phyloP scores from a whole-genome alignment of 1,140 invertebrate species.

The Heterodera carotae region DNA sequence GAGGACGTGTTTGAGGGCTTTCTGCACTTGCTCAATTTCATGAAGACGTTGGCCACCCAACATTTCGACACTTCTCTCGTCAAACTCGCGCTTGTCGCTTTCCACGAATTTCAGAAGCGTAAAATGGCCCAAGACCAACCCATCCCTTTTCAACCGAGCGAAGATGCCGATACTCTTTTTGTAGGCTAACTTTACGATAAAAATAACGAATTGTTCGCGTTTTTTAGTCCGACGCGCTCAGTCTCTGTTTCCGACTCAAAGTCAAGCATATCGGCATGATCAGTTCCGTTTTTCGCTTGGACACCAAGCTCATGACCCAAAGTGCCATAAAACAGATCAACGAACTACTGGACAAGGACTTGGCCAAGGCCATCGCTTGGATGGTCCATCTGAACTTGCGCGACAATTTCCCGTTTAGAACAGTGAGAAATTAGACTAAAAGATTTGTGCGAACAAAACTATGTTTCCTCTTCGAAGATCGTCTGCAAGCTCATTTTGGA shows the following conservation, averaged over 20 bases:
- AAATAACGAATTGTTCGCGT: constrained; percentile 1
- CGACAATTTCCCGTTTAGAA: constrained; percentile 34
- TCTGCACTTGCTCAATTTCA: constrained; percentile 17
- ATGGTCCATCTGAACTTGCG: constrained; percentile 31
- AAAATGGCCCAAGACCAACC: constrained; percentile 1
- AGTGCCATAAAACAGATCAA: not conserved
- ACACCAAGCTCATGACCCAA: not conserved
- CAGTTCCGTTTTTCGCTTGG: constrained; percentile 6
- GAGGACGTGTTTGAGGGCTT: constrained; percentile 42
- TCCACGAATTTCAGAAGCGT: constrained; percentile 23
- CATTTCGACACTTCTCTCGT: constrained; percentile 23
- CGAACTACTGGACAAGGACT: constrained; percentile 20
- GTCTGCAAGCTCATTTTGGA: constrained; percentile 30
- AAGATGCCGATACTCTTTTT: not conserved
- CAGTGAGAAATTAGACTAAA: constrained; percentile 20
- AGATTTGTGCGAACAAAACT: no score
- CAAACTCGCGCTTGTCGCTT: constrained; percentile 4
- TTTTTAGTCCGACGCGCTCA: constrained; percentile 16
- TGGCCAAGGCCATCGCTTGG: constrained; percentile 31
- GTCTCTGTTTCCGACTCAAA: constrained; percentile 6
- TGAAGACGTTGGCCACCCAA: constrained; percentile 18
- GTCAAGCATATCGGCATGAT: constrained; percentile 13
- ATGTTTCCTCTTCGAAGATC: constrained; percentile 20
- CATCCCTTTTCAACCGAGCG: not conserved
- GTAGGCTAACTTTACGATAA: not conserved